phyloP scores from a whole-genome alignment of 2,797 vertebrate genomes.

The Anguilla marmorata region DNA sequence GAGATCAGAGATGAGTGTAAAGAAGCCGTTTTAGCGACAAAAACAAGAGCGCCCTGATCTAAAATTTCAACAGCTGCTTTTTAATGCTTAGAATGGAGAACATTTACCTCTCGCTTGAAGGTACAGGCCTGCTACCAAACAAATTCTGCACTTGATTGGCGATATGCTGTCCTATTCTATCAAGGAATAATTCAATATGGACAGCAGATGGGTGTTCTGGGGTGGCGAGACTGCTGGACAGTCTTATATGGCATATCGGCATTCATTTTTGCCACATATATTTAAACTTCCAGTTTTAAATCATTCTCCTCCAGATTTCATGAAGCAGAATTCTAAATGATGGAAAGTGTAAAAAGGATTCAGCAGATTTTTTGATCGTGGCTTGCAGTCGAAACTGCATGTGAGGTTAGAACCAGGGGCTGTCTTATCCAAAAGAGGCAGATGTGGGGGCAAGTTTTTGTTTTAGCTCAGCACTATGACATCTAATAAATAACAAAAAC shows the following conservation, averaged over 20 bases:
- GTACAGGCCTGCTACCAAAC: not conserved
- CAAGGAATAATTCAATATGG: not conserved
- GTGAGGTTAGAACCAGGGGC: not conserved
- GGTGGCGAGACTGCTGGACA: not conserved
- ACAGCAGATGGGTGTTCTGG: not conserved
- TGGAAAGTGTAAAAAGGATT: not conserved
- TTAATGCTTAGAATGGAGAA: not conserved
- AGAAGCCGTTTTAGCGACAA: not conserved
- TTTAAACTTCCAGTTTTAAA: not conserved
- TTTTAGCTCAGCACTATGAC: too few relatives aligned
- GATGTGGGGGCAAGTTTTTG: too few relatives aligned
- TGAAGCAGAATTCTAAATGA: not conserved
- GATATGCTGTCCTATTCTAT: not conserved
- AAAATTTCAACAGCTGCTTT: not conserved
- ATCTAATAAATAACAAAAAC: not conserved
- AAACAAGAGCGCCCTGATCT: not conserved
- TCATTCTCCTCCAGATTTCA: not conserved
- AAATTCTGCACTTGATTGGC: not conserved
- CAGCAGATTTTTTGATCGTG: not conserved
- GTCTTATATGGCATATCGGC: not conserved
- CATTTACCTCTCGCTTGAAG: not conserved
- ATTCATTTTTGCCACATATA: not conserved
- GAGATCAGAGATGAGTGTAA: not conserved
- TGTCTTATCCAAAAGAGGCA: too few relatives aligned
- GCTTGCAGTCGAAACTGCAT: not conserved